These are phyloP conservation scores for Charadrius vociferus DNA, from an alignment of 2,113 vertebrate species.

Conservation along the genomic window DNA sequence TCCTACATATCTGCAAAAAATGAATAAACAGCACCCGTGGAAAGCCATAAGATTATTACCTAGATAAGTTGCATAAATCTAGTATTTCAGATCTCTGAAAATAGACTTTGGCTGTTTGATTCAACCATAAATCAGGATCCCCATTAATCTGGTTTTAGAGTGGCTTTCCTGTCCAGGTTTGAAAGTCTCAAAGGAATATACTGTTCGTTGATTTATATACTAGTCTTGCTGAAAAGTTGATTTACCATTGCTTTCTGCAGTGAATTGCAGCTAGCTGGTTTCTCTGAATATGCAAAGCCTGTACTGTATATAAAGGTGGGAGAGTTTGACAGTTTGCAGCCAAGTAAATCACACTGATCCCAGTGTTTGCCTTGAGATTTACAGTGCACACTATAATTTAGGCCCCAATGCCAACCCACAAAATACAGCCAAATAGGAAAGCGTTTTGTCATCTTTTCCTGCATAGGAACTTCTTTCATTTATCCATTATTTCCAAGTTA, in stretches of 20 bases:
- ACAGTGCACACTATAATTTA: not conserved
- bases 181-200: conserved; percentile 29
- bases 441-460: not conserved
- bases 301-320: not conserved
- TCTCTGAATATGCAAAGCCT: conserved; percentile 2
- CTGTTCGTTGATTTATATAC: not conserved
- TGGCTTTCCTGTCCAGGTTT: not conserved
- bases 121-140: not conserved
- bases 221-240: conserved; percentile 47
- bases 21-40: not conserved
- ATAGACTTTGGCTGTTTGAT: conserved; percentile 17
- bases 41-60: not conserved
- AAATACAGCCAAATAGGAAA: not conserved
- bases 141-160: conserved; percentile 24
- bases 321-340: not conserved
- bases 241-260: conserved; percentile 43
- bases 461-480: not conserved
- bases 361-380: conserved; percentile 12
- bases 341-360: conserved; percentile 1
- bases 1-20: not conserved
- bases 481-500: not conserved
- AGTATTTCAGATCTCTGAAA: not conserved
- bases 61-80: not conserved
- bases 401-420: not conserved
- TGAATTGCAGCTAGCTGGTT: not conserved